Percentiles rank a stretch among this genome's conserved stretches.
phyloP scores from a whole-genome alignment of 2,888 invertebrate genomes.

The Keiferia lycopersicella region DNA sequence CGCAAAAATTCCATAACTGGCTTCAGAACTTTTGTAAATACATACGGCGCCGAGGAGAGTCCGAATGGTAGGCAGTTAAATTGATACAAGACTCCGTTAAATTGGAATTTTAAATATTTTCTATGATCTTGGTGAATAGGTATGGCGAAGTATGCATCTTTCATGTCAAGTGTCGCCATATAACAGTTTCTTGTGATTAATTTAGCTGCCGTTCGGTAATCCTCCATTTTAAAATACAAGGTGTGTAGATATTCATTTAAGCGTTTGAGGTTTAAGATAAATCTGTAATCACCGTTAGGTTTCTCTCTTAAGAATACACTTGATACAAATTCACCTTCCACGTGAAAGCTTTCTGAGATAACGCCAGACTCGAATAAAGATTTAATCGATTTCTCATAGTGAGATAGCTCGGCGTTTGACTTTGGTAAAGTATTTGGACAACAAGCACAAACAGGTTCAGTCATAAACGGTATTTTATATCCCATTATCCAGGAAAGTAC shows the following conservation, averaged over 20 bases:
- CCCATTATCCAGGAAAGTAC: too few relatives aligned
- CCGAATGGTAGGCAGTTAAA: constrained; percentile 36
- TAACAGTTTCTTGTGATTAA: constrained; percentile 26
- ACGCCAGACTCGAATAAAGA: neutral
- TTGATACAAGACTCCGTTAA: constrained; percentile 25
- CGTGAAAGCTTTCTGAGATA: constrained; percentile 22
- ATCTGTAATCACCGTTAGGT: constrained; percentile 30
- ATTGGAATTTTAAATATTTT: constrained; percentile 31
- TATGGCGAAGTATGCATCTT: constrained; percentile 6
- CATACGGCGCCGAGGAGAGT: constrained; percentile 32
- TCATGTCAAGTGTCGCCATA: constrained; percentile 25
- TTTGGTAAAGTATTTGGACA: constrained; percentile 15
- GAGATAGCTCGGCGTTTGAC: too few relatives aligned
- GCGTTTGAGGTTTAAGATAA: constrained; percentile 33
- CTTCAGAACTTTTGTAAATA: constrained; percentile 31
- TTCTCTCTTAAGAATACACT: constrained; percentile 28
- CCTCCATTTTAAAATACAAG: constrained; percentile 35
- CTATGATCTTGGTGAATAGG: neutral
- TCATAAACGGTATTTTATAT: too few relatives aligned
- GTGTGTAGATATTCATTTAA: constrained; percentile 32
- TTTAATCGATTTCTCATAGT: too few relatives aligned
- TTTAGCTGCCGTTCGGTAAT: constrained; percentile 32
- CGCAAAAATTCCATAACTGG: constrained; percentile 24
- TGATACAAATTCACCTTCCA: constrained; percentile 27
- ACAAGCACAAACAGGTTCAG: neutral